A percentile compares a stretch with the other conserved stretches of the same genome.
phyloP scores from a whole-genome alignment of 2,888 invertebrate species.

The Drosophila borborema region DNA sequence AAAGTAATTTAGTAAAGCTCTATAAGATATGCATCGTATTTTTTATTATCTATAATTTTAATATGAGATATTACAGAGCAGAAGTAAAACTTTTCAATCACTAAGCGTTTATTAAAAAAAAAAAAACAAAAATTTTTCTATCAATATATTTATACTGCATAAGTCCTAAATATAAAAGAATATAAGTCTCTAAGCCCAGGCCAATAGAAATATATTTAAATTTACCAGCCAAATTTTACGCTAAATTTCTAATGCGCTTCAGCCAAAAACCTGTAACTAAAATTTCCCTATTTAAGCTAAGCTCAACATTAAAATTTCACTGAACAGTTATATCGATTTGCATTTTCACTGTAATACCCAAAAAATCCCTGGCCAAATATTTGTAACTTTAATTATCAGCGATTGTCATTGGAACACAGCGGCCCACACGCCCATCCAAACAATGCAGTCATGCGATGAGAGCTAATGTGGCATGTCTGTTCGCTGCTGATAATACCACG shows the following conservation, averaged over 20 bases:
- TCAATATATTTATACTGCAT: background rate
- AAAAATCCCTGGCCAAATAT: background rate
- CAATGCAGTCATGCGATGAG: constrained; percentile 27
- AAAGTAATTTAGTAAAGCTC: no score
- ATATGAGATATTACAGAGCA: no score
- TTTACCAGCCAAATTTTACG: no score
- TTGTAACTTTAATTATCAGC: constrained; percentile 3
- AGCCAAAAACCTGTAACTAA: background rate
- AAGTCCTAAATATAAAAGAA: background rate
- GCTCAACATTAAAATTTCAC: background rate
- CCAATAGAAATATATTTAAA: no score
- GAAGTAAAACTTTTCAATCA: no score
- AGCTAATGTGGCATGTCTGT: constrained; percentile 21
- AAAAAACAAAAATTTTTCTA: no score
- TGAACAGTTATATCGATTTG: background rate
- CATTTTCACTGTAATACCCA: background rate
- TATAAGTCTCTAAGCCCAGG: no score
- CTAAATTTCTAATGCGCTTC: no score
- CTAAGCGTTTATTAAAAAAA: no score
- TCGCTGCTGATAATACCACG: constrained; percentile 25
- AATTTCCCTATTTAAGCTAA: background rate
- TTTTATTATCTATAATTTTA: no score
- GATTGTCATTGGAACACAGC: constrained; percentile 11
- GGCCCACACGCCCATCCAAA: background rate
- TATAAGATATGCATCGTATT: no score